Base-by-base conservation (phyloP, 2,113 vertebrate species). In the Spermophilus dauricus region DNA sequence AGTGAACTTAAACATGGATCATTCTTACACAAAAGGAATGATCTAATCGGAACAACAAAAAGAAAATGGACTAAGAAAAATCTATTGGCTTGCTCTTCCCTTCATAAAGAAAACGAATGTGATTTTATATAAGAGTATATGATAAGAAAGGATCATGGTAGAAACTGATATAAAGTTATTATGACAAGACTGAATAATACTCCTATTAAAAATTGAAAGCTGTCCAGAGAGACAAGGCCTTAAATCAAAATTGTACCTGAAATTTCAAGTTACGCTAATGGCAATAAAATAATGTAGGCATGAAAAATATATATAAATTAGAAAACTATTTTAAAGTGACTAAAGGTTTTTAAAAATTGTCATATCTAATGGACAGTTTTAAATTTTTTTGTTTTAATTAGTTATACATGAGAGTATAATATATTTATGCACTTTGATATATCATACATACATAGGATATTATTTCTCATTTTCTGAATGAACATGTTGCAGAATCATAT, bases 271-370 rank as follows among this genome's bases (percentile, higher is more conserved):
- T 86, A 30, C 32, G 37, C 2, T 85, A 78, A 85, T 0, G 51
- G 8, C 80, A 78, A 89, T 42, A n/a, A 51, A 75, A 83, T 84
- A 75, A 83, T 84, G 11, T 51, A 76, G 4, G 30, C n/a, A 34
- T 28, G 13, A 48, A 51, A 91, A 80, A 63, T 20, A 7, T 22
- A 48, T 16, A 34, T 8, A 58, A 80, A 80, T 5, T 63, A 18
- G n/a, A 92, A 92, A 61, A 78, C 45, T 63, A 22, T 28, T 77
- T 69, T 69, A 86, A 85, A 84, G 24, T 80, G 22, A 67, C 32
- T 65, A 82, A 97, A 86, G 22, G 65, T 83, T n/a, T 89, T n/a
- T 81, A 91, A 81, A 20, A 85, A 70, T 10, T n/a, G 20, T 42
- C 22, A 37, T 75, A 22, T 22, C 56, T 78, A 39, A 56, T 42